Percentiles rank a stretch among this genome's conserved stretches.
Conservation (phyloP, 2,797 vertebrate species). For the Chrosomus eos region DNA sequence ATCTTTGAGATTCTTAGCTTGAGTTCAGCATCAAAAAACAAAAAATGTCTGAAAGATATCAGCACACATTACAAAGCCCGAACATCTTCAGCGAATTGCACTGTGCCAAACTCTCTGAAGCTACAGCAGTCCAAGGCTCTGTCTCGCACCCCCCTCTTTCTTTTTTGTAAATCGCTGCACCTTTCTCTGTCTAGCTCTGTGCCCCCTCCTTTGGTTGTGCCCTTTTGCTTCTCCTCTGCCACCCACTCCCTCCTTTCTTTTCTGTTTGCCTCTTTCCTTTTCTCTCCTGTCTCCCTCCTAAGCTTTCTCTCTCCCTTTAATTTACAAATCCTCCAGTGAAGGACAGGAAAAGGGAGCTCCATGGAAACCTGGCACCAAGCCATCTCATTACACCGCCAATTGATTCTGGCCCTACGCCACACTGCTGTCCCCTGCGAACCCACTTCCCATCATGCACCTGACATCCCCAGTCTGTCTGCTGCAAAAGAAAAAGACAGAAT, state of each 20-base stretch:
- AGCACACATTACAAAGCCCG: constrained; percentile 42
- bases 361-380: constrained; percentile 87
- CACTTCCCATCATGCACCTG: constrained; percentile 75
- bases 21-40: constrained; percentile 39
- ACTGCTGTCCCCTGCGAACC: constrained; percentile 60
- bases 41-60: constrained; percentile 43
- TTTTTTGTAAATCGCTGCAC: constrained; percentile 55
- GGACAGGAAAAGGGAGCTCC: constrained; percentile 82
- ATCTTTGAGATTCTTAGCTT: constrained; percentile 26
- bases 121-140: constrained; percentile 58
- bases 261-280: constrained; percentile 50
- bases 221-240: constrained; percentile 56
- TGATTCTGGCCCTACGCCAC: constrained; percentile 85
- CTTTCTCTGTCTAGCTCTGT: constrained; percentile 57
- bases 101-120: constrained; percentile 39
- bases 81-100: constrained; percentile 46
- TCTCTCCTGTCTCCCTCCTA: constrained; percentile 59
- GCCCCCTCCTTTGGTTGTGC: constrained; percentile 56
- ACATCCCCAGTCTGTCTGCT: constrained; percentile 68
- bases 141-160: constrained; percentile 61
- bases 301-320: constrained; percentile 80
- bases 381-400: constrained; percentile 90
- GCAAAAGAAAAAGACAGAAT: constrained; percentile 52
- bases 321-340: constrained; percentile 83
- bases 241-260: constrained; percentile 62